Conservation (phyloP, 1,140 invertebrate genomes). For the Drosophila pseudoobscura region DNA sequence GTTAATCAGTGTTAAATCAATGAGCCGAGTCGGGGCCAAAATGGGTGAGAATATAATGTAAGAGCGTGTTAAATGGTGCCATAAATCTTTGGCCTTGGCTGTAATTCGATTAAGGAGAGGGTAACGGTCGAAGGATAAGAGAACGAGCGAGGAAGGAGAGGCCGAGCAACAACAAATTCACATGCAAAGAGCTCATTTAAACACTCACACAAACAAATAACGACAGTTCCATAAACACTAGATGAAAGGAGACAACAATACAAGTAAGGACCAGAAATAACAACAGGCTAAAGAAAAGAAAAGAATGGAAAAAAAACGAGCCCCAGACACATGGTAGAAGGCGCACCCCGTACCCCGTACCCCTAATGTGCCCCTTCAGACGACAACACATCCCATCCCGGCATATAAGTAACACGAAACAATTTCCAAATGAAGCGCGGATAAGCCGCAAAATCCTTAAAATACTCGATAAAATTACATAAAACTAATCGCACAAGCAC, state of each 20-base stretch:
- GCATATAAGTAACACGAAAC: conserved; percentile 79
- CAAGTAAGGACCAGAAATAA: conserved; percentile 13
- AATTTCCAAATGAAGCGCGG: conserved; percentile 82
- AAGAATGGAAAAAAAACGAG: conserved; percentile 7
- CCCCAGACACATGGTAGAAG: conserved; percentile 19
- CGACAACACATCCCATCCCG: conserved; percentile 44
- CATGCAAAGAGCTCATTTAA: conserved; percentile 76
- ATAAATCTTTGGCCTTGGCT: conserved; percentile 71
- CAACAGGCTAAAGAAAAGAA: conserved; percentile 26
- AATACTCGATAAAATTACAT: conserved; percentile 83
- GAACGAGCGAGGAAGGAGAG: conserved; percentile 2
- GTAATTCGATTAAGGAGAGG: conserved; percentile 68
- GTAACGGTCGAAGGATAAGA: conserved; percentile 3
- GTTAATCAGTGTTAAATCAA: conserved; percentile 77
- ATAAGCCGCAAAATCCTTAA: conserved; percentile 82
- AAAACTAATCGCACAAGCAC: conserved; percentile 82
- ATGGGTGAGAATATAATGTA: conserved; percentile 65
- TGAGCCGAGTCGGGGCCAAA: conserved; percentile 40
- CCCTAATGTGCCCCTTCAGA: conserved; percentile 34
- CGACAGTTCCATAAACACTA: conserved; percentile 75
- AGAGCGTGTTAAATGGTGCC: conserved; percentile 63
- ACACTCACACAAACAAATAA: conserved; percentile 68
- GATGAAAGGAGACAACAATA: conserved; percentile 49
- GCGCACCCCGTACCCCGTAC: conserved; percentile 32
- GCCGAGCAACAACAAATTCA: conserved; percentile 37